Conservation (phyloP, 2,113 vertebrate species). For the Osmerus mordax region DNA sequence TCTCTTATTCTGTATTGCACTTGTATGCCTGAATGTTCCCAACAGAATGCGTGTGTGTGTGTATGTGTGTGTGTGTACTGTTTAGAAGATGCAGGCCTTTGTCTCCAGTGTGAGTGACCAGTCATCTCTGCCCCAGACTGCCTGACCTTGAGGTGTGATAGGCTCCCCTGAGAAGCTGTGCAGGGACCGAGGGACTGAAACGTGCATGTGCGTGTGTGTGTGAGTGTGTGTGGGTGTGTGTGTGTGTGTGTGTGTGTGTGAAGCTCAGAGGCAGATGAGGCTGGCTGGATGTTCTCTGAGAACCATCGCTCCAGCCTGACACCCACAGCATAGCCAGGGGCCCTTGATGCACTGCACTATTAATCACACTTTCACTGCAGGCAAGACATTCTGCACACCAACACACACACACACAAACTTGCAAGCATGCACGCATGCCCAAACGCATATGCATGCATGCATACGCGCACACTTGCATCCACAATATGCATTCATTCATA, state of each 20-base stretch:
- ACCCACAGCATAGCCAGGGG: slow-evolving; percentile 30
- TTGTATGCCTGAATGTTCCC: too few relatives aligned
- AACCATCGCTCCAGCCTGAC: slow-evolving; percentile 26
- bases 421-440: slow-evolving; percentile 16
- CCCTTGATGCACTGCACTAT: slow-evolving; percentile 21
- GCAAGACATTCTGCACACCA: slow-evolving; percentile 26
- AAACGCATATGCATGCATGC: slow-evolving; percentile 16
- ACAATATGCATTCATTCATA: neutral
- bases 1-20: too few relatives aligned
- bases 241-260: neutral
- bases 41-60: too few relatives aligned
- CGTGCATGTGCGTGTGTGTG: neutral
- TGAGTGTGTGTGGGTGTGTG: neutral
- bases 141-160: slow-evolving; percentile 10
- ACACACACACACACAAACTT: slow-evolving; percentile 18
- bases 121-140: slow-evolving; percentile 13
- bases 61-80: slow-evolving; percentile 4
- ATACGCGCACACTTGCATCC: neutral
- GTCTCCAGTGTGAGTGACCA: slow-evolving; percentile 23
- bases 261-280: slow-evolving; percentile 22
- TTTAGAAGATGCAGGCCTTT: slow-evolving; percentile 11
- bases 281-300: slow-evolving; percentile 7
- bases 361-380: slow-evolving; percentile 33
- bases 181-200: neutral
- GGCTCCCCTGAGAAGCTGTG: neutral